Evolutionary conservation across 2,113 vertebrate genomes (phyloP), one percentile per base, ranked within the genome.

Genomic region (Gymnocephalus cernua): DNA sequence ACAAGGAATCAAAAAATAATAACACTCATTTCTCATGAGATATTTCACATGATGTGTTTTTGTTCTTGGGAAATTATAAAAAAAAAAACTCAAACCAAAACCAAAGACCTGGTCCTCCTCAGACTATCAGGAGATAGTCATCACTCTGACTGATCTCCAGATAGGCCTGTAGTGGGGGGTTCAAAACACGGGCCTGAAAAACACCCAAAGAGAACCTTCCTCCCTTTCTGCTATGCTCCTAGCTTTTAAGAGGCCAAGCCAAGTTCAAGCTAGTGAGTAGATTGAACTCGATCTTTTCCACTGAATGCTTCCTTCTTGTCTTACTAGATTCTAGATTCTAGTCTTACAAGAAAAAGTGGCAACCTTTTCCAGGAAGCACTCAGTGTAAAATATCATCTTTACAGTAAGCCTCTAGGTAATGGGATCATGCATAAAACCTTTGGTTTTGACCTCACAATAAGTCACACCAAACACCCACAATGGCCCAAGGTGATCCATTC

Each of bases 51-150:
- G 41, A 35, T 77, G 29, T 2, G 1, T 6, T 21, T 69, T 3
- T 74, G 6, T 41, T 38, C 9, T 16, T n/a, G 14, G 38, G 14
- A 66, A 73, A 25, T 23, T 1, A n/a, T 12, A 11, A 41, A 11
- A 41, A 67, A 3, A 6, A 9, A 56, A 16, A 5, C 47, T 45
- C 8, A 71, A 70, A 79, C 4, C 23, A 78, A 69, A 70, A 56
- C 38, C 48, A 27, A 56, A 65, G 7, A 16, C 47, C 4, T 14
- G 4, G 12, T 35, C 7, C 35, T 27, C 9, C 6, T 48, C 0
- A 1, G 16, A 4, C 6, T 61, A 11, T 61, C 8, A 21, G 16
- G 7, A 35, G 29, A 19, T 9, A 38, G 35, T 38, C 35, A 38
- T 38, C 35, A 38, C 35, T 32, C 32, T 32, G 32, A 38, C 35